Percentiles rank a stretch among this genome's conserved stretches.
These are phyloP conservation scores for Cotesia vestalis DNA, from an alignment of 1,140 invertebrate species.

Conservation along the genomic window DNA sequence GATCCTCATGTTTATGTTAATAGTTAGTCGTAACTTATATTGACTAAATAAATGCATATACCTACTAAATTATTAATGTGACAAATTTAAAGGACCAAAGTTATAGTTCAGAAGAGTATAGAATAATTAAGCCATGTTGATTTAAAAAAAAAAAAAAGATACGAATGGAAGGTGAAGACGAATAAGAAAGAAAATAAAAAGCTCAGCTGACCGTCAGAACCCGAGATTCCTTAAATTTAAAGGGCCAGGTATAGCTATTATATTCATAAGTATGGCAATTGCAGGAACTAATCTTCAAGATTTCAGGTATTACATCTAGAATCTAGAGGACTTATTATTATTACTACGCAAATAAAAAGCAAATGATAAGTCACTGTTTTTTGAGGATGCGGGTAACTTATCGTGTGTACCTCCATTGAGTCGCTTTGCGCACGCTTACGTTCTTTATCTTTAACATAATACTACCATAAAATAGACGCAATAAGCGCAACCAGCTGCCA, in stretches of 20 bases:
- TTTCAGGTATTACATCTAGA: no score
- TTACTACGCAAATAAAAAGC: no score
- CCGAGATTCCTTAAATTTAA: conserved; percentile 22
- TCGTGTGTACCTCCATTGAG: conserved; percentile 10
- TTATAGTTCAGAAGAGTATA: neutral
- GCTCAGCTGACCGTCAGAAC: conserved; percentile 22
- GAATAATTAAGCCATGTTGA: neutral
- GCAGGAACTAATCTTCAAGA: neutral
- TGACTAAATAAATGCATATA: neutral
- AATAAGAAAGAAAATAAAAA: conserved; percentile 1
- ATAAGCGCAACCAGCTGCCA: conserved; percentile 17
- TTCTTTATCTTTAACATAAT: conserved; percentile 9
- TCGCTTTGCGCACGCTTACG: conserved; percentile 18
- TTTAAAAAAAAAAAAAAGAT: neutral
- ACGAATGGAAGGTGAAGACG: conserved; percentile 1
- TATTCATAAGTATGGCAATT: neutral
- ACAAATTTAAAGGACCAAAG: neutral
- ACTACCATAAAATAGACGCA: neutral
- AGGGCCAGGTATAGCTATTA: conserved; percentile 21
- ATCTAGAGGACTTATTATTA: no score
- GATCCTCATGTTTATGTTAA: neutral
- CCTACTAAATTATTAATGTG: neutral
- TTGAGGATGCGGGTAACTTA: conserved; percentile 20
- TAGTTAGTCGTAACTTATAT: neutral
- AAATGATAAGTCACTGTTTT: neutral